Base-by-base conservation (phyloP, 2,113 vertebrate genomes). In the Dinomys branickii region DNA sequence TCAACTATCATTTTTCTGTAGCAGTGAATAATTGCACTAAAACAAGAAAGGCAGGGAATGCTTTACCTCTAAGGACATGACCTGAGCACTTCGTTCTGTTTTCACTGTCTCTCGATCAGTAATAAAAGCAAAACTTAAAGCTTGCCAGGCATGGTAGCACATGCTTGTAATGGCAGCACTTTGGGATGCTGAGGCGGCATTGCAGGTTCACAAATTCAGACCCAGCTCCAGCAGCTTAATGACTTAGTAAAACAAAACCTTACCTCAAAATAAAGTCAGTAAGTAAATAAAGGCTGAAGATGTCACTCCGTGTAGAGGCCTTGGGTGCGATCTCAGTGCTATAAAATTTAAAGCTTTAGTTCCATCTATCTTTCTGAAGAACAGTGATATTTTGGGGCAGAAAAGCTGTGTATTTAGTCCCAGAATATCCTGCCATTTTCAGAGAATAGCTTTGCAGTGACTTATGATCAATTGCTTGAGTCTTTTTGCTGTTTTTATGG, bases 71-170 rank as follows among this genome's bases (percentile, higher is more conserved):
- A 44, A 84, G 5, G 16, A 91, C 24, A 47, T n/a, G 13, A 59
- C 69, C 28, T 85, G 30, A 88, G 58, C 52, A 80, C 41, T 65
- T 73, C 81, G 88, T 91, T 59, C 58, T 35, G 30, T 81, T 35
- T 35, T 83, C 7, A 59, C 2, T 71, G 22, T 86, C 33, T 58
- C 65, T 33, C 52, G 33, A 52, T 92, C 41, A 85, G 73, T 19
- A 83, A n/a, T 30, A 65, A 88, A 93, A 59, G 59, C 24, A 91
- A 86, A 93, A 33, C 73, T 85, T 35, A 20, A 86, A 78, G 75
- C 44, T 78, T 78, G 28, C 41, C 73, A 47, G 73, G 41, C 73
- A 30, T 77, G 73, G 41, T 77, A 41, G 73, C 73, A 77, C 26
- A 47, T 47, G 41, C 75, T 77, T 30, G 3, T 50, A 78, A 28